phyloP scores from a whole-genome alignment of 1,140 invertebrate genomes.

The Lepidurus packardi region DNA sequence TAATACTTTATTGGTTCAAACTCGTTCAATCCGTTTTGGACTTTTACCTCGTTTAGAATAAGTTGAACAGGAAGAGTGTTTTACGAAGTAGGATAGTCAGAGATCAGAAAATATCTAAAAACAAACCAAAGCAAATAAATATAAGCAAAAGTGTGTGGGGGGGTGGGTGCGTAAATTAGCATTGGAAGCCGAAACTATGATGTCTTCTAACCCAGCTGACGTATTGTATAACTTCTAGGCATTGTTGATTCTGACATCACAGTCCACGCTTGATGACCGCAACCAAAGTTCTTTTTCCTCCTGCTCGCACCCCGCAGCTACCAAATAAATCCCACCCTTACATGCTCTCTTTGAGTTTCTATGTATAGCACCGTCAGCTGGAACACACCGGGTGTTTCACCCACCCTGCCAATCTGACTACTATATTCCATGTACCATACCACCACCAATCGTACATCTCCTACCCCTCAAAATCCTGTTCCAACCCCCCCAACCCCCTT shows the following conservation, averaged over 20 bases:
- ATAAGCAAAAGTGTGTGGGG: neutral
- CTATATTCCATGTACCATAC: constrained; percentile 12
- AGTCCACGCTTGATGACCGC: constrained; percentile 16
- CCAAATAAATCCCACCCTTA: constrained; percentile 21
- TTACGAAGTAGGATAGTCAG: neutral
- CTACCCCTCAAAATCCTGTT: neutral
- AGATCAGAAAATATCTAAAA: neutral
- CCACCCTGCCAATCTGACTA: constrained; percentile 14
- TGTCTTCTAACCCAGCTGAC: constrained; percentile 17
- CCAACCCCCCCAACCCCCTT: neutral
- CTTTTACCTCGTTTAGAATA: neutral
- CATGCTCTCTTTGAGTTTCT: neutral
- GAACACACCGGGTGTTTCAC: constrained; percentile 17
- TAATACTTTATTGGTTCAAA: neutral
- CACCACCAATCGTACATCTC: neutral
- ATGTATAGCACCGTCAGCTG: constrained; percentile 4
- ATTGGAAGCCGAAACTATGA: constrained; percentile 15
- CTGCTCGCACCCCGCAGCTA: neutral
- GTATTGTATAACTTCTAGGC: neutral
- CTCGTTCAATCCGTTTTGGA: neutral
- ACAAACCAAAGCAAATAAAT: neutral
- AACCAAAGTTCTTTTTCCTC: constrained; percentile 6
- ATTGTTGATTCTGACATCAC: constrained; percentile 19
- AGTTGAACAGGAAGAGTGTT: neutral
- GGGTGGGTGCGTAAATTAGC: neutral